phyloP scores from a whole-genome alignment of 2,797 vertebrate species.

The Erpetoichthys calabaricus region DNA sequence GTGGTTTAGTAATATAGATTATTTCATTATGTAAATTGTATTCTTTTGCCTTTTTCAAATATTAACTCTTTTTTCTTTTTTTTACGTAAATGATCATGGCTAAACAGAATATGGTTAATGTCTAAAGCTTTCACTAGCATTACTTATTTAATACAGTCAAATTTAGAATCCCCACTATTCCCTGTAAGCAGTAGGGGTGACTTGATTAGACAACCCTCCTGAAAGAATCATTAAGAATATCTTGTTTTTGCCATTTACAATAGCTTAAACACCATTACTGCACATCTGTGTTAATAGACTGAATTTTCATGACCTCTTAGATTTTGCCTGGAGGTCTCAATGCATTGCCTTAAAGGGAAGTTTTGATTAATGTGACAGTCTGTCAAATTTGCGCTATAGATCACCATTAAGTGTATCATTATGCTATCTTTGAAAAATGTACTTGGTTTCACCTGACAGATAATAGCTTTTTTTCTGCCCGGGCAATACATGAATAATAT shows the following conservation, averaged over 20 bases:
- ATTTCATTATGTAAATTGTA: too few relatives aligned
- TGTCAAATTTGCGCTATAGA: constrained; percentile 23
- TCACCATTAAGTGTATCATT: constrained; percentile 34
- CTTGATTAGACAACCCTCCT: constrained; percentile 14
- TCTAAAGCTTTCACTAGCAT: too few relatives aligned
- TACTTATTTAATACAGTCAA: too few relatives aligned
- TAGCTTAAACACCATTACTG: constrained; percentile 30
- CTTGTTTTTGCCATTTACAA: constrained; percentile 16
- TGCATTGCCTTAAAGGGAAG: constrained; percentile 24
- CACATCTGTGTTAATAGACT: constrained; percentile 34
- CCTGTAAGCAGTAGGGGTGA: constrained; percentile 14
- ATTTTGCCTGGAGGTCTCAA: constrained; percentile 27
- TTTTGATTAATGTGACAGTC: constrained; percentile 31
- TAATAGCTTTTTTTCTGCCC: constrained; percentile 24
- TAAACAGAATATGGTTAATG: too few relatives aligned
- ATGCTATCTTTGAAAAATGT: constrained; percentile 35
- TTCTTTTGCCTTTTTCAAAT: too few relatives aligned
- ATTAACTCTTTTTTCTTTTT: too few relatives aligned
- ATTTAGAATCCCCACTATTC: constrained; percentile 12
- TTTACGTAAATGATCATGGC: too few relatives aligned
- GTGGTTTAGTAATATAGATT: too few relatives aligned
- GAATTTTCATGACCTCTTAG: constrained; percentile 25
- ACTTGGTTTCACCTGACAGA: constrained; percentile 27
- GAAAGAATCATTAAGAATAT: constrained; percentile 23
- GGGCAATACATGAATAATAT: constrained; percentile 15